Evolutionary conservation across 2,797 vertebrate genomes (phyloP).

Genomic region (Sebastes cheni): DNA sequence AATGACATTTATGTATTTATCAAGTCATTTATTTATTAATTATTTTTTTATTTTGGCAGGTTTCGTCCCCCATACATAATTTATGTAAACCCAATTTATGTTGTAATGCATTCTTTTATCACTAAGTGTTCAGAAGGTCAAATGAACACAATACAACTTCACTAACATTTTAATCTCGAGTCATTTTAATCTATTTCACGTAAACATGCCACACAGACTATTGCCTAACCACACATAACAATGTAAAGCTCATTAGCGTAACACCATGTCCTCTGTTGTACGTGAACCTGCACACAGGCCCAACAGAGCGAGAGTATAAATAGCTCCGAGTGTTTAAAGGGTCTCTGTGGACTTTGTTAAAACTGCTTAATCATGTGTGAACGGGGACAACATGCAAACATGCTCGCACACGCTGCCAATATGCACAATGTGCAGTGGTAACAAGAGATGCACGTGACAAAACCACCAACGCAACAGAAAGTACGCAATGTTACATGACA

Average conservation of each 20-base stretch:
- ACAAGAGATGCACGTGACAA: neutral
- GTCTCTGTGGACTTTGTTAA: constrained; percentile 39
- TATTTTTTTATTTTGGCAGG: too few relatives aligned
- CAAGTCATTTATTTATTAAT: too few relatives aligned
- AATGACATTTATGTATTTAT: too few relatives aligned
- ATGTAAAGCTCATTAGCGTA: constrained; percentile 27
- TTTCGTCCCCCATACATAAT: too few relatives aligned
- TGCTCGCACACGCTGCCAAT: neutral
- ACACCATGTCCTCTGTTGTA: neutral
- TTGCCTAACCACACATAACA: neutral
- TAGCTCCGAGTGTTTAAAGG: neutral
- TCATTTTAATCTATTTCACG: neutral
- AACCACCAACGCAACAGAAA: neutral
- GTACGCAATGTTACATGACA: accelerated
- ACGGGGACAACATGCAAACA: neutral
- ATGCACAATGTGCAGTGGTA: neutral
- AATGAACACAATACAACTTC: neutral
- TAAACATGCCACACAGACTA: neutral
- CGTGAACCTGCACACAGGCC: neutral
- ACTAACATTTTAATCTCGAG: neutral
- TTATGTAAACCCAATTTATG: too few relatives aligned
- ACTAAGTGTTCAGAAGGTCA: neutral
- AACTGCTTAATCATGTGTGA: constrained; percentile 37
- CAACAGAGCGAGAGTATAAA: constrained; percentile 7
- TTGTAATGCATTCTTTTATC: neutral